phyloP scores from a whole-genome alignment of 2,113 vertebrate species.

The Pleuronectes platessa region DNA sequence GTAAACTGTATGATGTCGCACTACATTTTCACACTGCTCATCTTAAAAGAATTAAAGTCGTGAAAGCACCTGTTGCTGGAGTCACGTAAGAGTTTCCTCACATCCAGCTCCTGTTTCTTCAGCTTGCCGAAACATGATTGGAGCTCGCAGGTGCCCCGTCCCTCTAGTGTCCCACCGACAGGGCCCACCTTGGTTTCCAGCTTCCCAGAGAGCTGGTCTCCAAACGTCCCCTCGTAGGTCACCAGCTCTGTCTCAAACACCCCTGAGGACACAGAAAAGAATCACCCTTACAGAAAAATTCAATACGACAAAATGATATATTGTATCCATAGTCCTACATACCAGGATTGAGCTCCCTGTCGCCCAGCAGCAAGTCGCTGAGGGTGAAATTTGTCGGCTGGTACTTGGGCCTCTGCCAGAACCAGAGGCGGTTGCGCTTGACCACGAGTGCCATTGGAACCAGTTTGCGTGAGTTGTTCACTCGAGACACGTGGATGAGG shows the following conservation, averaged over 20 bases:
- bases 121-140: constrained; percentile 87
- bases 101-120: constrained; percentile 87
- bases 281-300: neutral
- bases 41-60: too few species aligned
- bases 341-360: constrained; percentile 83
- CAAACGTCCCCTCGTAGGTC: constrained; percentile 85
- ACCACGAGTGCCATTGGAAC: constrained; percentile 88
- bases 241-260: constrained; percentile 86
- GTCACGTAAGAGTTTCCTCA: constrained; percentile 86
- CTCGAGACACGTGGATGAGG: constrained; percentile 86
- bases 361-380: constrained; percentile 85
- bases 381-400: constrained; percentile 87
- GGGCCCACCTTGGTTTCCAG: constrained; percentile 71
- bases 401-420: constrained; percentile 93
- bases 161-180: constrained; percentile 73
- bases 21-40: too few species aligned
- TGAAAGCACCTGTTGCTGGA: constrained; percentile 80
- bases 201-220: constrained; percentile 71
- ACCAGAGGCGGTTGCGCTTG: constrained; percentile 87
- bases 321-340: constrained; percentile 36
- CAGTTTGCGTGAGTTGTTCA: constrained; percentile 89
- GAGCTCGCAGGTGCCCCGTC: constrained; percentile 79
- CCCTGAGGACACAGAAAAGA: constrained; percentile 71
- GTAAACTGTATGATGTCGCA: too few species aligned
- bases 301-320: neutral